Conservation (phyloP, 35 echinoderm and acorn worm genomes). For the Diadema setosum region DNA sequence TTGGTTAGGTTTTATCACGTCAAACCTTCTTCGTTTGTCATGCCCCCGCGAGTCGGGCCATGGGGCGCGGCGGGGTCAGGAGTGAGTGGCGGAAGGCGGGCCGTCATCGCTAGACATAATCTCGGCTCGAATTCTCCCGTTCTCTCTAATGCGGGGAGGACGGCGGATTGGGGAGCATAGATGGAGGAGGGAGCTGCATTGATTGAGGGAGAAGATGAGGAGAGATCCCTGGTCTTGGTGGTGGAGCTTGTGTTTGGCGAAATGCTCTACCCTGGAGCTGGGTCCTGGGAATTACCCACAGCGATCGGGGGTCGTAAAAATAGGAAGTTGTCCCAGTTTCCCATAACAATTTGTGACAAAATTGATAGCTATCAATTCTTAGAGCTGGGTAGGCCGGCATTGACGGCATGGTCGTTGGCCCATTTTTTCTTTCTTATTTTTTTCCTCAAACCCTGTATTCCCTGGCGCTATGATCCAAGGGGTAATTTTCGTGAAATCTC, state of each 20-base stretch:
- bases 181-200: no score
- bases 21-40: no score
- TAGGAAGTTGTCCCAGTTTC: conserved; percentile 16
- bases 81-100: no score
- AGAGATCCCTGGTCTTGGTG: neutral
- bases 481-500: neutral
- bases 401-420: neutral
- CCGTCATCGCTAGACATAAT: no score
- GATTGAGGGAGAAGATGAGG: no score
- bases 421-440: neutral
- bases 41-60: no score
- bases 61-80: no score
- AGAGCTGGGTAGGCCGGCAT: neutral
- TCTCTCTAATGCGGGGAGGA: no score
- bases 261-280: neutral
- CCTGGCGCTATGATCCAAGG: neutral
- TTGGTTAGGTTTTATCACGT: no score
- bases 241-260: neutral
- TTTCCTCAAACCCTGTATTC: no score
- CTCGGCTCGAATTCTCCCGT: no score
- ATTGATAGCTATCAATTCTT: conserved; percentile 8
- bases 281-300: neutral
- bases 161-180: no score
- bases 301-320: conserved; percentile 18
- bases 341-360: conserved; percentile 1